Percentiles rank a stretch among this genome's conserved stretches.
Conservation (phyloP, 2,888 invertebrate species). For the Cancer borealis region DNA sequence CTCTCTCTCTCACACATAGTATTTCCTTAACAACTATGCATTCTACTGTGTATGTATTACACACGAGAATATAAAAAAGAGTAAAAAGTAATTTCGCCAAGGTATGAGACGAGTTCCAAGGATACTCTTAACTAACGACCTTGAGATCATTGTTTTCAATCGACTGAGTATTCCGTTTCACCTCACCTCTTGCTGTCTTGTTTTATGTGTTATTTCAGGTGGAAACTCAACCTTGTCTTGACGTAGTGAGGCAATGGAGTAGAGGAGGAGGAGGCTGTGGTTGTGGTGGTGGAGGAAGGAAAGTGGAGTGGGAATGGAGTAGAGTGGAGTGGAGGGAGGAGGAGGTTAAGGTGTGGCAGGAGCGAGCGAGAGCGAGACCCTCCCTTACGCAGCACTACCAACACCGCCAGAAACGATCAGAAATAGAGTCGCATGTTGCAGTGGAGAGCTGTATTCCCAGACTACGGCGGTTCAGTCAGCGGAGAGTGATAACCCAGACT, state of each 20-base stretch:
- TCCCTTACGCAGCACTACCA: slow-evolving; percentile 33
- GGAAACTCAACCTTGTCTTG: neutral
- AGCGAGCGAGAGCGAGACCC: slow-evolving; percentile 19
- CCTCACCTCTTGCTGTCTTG: neutral
- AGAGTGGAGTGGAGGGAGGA: neutral
- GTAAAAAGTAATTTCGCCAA: neutral
- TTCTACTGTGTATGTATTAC: neutral
- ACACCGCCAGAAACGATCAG: slow-evolving; percentile 27
- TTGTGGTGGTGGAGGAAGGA: neutral
- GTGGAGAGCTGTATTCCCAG: neutral
- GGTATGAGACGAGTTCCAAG: neutral
- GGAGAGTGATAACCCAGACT: neutral
- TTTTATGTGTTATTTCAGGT: neutral
- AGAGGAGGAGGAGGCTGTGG: neutral
- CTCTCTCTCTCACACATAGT: neutral
- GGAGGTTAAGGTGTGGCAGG: slow-evolving; percentile 25
- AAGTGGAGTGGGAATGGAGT: neutral
- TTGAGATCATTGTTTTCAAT: neutral
- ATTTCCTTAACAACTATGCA: neutral
- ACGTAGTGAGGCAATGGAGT: neutral
- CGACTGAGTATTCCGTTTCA: neutral
- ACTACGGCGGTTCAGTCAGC: neutral
- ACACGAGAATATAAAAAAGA: neutral
- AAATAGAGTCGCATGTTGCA: slow-evolving; percentile 42
- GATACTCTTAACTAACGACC: neutral